Evolutionary conservation across 1,140 invertebrate species (phyloP).

Genomic region (Heliconius nattereri): DNA sequence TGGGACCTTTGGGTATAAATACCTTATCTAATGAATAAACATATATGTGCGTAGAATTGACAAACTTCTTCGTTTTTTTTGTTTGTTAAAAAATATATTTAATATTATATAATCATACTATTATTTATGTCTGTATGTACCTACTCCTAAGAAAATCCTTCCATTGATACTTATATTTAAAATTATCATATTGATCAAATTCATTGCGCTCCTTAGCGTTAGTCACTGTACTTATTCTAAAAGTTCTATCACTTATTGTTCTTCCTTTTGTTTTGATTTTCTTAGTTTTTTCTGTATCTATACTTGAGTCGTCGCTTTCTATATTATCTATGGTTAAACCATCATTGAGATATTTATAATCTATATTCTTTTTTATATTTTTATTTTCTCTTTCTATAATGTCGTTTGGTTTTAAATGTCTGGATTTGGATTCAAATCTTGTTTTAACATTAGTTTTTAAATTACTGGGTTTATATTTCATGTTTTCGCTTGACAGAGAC

Average conservation of each 20-base stretch:
- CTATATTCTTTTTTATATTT: not conserved
- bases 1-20: no score
- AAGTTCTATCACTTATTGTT: constrained; percentile 13
- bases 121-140: not conserved
- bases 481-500: not conserved
- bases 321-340: not conserved
- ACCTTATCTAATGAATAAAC: no score
- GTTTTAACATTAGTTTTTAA: not conserved
- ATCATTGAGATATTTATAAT: not conserved
- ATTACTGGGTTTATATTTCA: not conserved
- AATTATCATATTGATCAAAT: constrained; percentile 55
- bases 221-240: constrained; percentile 26
- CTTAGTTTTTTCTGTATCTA: not conserved
- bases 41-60: no score
- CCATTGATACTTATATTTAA: not conserved
- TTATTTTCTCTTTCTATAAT: not conserved
- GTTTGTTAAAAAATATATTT: no score
- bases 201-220: constrained; percentile 40
- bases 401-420: not conserved
- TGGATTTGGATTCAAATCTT: not conserved
- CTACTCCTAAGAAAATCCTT: not conserved
- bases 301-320: not conserved
- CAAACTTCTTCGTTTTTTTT: no score
- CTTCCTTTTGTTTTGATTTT: not conserved
- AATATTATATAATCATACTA: no score